These are phyloP conservation scores for Caenorhabditis parvicauda DNA, from an alignment of 2,888 invertebrate species.

Conservation along the genomic window DNA sequence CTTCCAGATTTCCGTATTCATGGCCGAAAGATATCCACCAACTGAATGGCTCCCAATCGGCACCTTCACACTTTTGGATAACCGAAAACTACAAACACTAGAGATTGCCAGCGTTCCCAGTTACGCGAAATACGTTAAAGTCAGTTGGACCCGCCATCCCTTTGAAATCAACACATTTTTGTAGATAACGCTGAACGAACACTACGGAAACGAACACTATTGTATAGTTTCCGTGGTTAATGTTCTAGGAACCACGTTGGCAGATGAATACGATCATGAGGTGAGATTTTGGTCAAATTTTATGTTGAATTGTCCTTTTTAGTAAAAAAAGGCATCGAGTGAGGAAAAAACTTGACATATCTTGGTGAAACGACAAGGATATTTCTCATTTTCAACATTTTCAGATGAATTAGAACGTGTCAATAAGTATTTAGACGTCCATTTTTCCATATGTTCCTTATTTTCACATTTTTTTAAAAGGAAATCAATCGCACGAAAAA, in stretches of 20 bases:
- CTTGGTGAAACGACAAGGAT: too few relatives aligned
- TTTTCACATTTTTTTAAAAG: too few relatives aligned
- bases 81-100: constrained; percentile 50
- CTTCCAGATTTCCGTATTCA: constrained; percentile 69
- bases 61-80: constrained; percentile 25
- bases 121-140: constrained; percentile 84
- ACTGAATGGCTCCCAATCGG: constrained; percentile 22
- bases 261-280: constrained; percentile 63
- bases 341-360: too few relatives aligned
- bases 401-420: too few relatives aligned
- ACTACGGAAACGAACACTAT: constrained; percentile 93
- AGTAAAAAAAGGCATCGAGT: too few relatives aligned
- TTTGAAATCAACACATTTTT: constrained; percentile 5
- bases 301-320: too few relatives aligned
- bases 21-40: constrained; percentile 79
- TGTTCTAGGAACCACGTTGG: constrained; percentile 81
- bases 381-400: too few relatives aligned
- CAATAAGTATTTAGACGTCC: too few relatives aligned
- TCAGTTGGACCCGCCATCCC: constrained; percentile 60
- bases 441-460: too few relatives aligned
- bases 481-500: too few relatives aligned
- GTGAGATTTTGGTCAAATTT: constrained; percentile 22
- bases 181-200: constrained; percentile 79
- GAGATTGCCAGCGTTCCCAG: constrained; percentile 68
- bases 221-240: constrained; percentile 94